Evolutionary conservation across 2,797 vertebrate genomes (phyloP).

Genomic region (Epinephelus coioides): DNA sequence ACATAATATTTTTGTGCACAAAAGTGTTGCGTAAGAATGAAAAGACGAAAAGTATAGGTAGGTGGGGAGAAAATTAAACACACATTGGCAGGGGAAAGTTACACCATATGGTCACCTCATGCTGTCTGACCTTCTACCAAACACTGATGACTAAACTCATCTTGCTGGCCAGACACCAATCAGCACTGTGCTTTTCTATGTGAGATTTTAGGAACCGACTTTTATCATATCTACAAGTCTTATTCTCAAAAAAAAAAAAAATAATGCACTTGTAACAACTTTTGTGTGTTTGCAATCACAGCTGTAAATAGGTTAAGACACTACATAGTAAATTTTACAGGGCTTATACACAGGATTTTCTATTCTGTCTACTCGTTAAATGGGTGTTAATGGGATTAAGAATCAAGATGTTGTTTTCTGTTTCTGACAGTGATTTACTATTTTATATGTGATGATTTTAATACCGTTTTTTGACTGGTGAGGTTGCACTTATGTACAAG

Average conservation of each 20-base stretch:
- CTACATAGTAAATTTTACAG: not conserved
- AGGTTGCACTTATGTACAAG: not conserved
- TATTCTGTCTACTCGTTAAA: not conserved
- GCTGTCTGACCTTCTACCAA: slow-evolving; percentile 41
- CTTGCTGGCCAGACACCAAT: not conserved
- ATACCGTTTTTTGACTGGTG: not conserved
- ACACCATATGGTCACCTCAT: slow-evolving; percentile 55
- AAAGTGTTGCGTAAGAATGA: not conserved
- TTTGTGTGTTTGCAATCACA: not conserved
- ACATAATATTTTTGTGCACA: not conserved
- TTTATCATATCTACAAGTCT: not conserved
- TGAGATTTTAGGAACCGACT: not conserved
- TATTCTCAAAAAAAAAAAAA: not conserved
- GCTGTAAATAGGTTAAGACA: not conserved
- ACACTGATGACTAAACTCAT: slow-evolving; percentile 13
- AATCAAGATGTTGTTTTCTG: not conserved
- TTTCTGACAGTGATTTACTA: not conserved
- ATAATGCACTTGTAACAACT: not conserved
- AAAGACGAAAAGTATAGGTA: slow-evolving; percentile 15
- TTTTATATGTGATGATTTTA: not conserved
- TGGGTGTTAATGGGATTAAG: not conserved
- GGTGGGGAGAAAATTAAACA: slow-evolving; percentile 27
- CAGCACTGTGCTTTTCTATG: not conserved
- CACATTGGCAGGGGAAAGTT: slow-evolving; percentile 21
- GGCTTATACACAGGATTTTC: not conserved